A percentile compares a stretch with the other conserved stretches of the same genome.
Conservation (phyloP, 1,140 invertebrate species). For the Prorops nasuta region DNA sequence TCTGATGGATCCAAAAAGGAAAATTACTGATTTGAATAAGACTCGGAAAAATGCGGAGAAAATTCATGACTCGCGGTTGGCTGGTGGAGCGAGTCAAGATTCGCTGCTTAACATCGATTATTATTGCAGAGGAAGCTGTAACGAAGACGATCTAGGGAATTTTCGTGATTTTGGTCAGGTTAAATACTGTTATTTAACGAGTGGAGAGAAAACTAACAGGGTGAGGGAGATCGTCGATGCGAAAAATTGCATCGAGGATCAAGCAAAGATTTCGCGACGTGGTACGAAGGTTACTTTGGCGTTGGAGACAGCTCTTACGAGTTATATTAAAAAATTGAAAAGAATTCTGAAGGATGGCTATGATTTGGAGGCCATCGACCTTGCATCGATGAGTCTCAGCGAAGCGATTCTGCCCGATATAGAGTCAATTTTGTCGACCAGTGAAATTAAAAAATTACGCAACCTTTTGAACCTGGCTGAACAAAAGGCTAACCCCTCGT, state of each 20-base stretch:
- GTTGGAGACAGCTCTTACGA: conserved; percentile 24
- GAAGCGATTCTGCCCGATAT: conserved; percentile 29
- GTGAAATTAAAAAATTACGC: conserved; percentile 26
- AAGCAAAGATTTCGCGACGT: conserved; percentile 16
- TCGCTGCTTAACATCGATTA: too few relatives aligned
- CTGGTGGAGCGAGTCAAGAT: too few relatives aligned
- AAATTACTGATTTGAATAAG: too few relatives aligned
- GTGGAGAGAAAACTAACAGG: too few relatives aligned
- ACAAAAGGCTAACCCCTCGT: conserved; percentile 15
- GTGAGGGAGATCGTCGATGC: too few relatives aligned
- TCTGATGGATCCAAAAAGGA: too few relatives aligned
- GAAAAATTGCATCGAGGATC: background rate
- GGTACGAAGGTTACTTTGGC: conserved; percentile 26
- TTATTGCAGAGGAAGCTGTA: too few relatives aligned
- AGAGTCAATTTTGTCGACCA: conserved; percentile 9
- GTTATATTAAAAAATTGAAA: conserved; percentile 32
- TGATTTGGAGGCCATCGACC: conserved; percentile 11
- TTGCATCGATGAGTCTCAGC: conserved; percentile 28
- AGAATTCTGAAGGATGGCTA: conserved; percentile 14
- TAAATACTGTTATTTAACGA: too few relatives aligned
- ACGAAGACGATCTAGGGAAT: too few relatives aligned
- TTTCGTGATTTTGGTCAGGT: too few relatives aligned
- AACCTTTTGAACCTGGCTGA: conserved; percentile 19
- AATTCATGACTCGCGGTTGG: too few relatives aligned
- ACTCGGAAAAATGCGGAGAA: too few relatives aligned